phyloP scores from a whole-genome alignment of 2,888 invertebrate species.

The Acanthacorydalis orientalis region DNA sequence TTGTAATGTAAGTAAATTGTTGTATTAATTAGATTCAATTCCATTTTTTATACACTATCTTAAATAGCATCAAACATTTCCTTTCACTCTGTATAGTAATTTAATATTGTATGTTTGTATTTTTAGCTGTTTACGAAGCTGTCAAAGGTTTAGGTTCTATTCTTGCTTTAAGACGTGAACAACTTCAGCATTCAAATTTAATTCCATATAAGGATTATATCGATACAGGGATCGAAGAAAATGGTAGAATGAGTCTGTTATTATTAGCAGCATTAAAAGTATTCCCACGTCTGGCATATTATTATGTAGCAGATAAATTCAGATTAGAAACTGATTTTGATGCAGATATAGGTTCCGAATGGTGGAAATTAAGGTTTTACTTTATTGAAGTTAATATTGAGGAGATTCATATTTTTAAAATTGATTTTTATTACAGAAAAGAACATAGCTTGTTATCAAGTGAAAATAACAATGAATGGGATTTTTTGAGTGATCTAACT shows the following conservation, averaged over 20 bases:
- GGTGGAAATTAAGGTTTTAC: conserved; percentile 31
- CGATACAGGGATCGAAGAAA: conserved; percentile 22
- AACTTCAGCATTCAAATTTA: conserved; percentile 30
- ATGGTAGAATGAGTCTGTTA: conserved; percentile 31
- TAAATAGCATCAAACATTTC: too few relatives aligned
- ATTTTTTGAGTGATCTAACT: conserved; percentile 33
- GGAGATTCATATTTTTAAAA: not conserved
- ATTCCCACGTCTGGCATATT: conserved; percentile 38
- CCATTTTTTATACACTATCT: too few relatives aligned
- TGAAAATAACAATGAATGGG: conserved; percentile 28
- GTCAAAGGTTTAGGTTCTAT: conserved; percentile 33
- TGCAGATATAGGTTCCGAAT: conserved; percentile 22
- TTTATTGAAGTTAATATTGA: conserved; percentile 19
- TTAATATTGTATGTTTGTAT: conserved; percentile 7
- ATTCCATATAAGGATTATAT: conserved; percentile 27
- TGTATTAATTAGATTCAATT: too few relatives aligned
- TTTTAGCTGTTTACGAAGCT: conserved; percentile 35
- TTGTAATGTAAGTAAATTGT: too few relatives aligned
- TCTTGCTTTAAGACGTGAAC: conserved; percentile 34
- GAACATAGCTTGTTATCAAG: conserved; percentile 22
- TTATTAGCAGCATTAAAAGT: conserved; percentile 35
- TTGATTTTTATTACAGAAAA: conserved; percentile 12
- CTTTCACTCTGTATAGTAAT: not conserved
- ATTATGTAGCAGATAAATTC: conserved; percentile 37
- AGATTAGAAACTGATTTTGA: conserved; percentile 29